Base-by-base conservation (phyloP, 2,888 invertebrate genomes). In the Mellilla xanthometata region DNA sequence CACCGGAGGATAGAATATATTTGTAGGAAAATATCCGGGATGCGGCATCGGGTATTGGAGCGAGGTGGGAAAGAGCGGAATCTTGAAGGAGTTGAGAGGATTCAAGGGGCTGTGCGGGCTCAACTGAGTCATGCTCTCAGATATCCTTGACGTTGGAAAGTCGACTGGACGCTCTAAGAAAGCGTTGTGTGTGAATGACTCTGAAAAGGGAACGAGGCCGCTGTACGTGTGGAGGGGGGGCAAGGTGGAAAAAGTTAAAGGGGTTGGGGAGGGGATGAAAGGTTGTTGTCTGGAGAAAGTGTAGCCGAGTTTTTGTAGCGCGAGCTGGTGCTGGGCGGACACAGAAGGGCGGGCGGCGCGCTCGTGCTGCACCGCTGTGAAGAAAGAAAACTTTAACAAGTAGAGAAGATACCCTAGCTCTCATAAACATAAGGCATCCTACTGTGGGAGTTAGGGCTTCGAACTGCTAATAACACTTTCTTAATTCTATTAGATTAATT, bases 281-380 rank as follows among this genome's bases (percentile, higher is more conserved):
- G 70, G 47, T 30, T 74, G 72, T 23, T 72, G 81, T 6, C 81
- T 69, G 4, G 77, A 49, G 46, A 85, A 82, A 68, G 78, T 85
- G 65, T 91, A 90, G 40, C 87, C 82, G n/a, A 91, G 67, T 53
- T 80, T 82, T 33, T 84, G 81, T 3, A 88, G 60, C 88, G 81
- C 91, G 88, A 66, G 80, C 71, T 60, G 88, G 64, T 67, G 82
- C 53, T 70, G 85, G 32, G 54, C 70, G 47, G 56, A 62, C 9
- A 65, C 63, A 1, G 79, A 67, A 1, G 91, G 85, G 30, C 97
- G 91, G 0, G 97, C 96, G 6, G 97, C 96, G 52, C 97, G 89
- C 81, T 97, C 97, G 77, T 97, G 96, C 73, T 97, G 97, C 11
- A 97, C 97, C 47, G 97, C 97, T 97, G 91, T n/a, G 1, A 19